Evolutionary conservation across 2,797 vertebrate genomes (phyloP).

Genomic region (Zenarchopterus dispar): DNA sequence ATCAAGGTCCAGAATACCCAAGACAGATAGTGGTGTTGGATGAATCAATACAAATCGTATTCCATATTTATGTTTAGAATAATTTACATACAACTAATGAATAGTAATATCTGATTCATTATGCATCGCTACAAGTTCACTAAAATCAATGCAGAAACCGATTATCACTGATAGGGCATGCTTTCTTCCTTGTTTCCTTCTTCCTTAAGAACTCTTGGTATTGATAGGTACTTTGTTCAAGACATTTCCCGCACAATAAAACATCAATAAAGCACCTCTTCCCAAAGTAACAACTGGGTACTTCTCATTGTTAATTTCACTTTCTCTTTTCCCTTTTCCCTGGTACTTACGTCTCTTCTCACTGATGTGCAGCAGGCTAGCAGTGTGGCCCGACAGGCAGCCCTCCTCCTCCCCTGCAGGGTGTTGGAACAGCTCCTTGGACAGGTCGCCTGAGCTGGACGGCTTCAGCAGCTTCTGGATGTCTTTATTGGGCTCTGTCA

Average conservation of each 20-base stretch:
- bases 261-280: conserved; percentile 9
- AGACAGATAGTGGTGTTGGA: conserved; percentile 14
- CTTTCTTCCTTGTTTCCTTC: conserved; percentile 6
- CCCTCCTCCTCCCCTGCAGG: conserved; percentile 80
- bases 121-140: too few relatives aligned
- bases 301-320: conserved; percentile 12
- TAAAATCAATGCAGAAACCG: too few relatives aligned
- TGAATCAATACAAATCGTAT: neutral
- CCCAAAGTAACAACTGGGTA: conserved; percentile 1
- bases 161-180: too few relatives aligned
- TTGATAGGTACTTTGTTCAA: conserved; percentile 14
- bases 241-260: conserved; percentile 17
- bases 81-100: neutral
- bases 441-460: conserved; percentile 78
- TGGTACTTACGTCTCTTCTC: conserved; percentile 92
- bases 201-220: conserved; percentile 9
- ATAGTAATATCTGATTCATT: neutral
- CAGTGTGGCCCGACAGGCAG: conserved; percentile 82
- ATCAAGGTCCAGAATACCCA: conserved; percentile 31
- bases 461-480: conserved; percentile 79
- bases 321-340: neutral
- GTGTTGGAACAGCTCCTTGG: conserved; percentile 77
- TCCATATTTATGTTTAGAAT: neutral
- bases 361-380: conserved; percentile 90
- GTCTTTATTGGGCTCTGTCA: conserved; percentile 86